Percentiles rank a stretch among this genome's conserved stretches.
phyloP scores from a whole-genome alignment of 2,113 vertebrate species.

The Synchiropus splendidus region DNA sequence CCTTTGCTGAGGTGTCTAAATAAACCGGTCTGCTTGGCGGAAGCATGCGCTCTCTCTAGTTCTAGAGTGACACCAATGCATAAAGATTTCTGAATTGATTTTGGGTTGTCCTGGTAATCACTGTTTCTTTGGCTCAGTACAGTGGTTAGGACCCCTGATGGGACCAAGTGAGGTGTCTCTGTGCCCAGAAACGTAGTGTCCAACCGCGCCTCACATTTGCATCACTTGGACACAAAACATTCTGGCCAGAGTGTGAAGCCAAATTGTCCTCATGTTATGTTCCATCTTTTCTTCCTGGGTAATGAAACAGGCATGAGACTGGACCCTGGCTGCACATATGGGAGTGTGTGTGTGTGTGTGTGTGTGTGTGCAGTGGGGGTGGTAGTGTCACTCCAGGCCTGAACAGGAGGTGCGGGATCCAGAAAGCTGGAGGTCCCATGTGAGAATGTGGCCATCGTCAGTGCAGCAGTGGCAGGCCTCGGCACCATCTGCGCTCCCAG shows the following conservation, averaged over 20 bases:
- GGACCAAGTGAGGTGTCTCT: conserved; percentile 1
- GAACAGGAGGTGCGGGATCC: conserved; percentile 65
- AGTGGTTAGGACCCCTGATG: conserved; percentile 3
- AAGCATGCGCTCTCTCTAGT: too few species aligned
- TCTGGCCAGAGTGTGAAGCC: conserved; percentile 23
- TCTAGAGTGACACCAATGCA: too few species aligned
- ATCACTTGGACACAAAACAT: conserved; percentile 14
- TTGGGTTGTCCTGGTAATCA: too few species aligned
- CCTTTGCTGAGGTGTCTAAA: too few species aligned
- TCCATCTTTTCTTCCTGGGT: conserved; percentile 31
- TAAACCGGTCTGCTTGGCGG: too few species aligned
- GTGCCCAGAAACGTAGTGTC: conserved; percentile 1
- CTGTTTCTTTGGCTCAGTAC: too few species aligned
- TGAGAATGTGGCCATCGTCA: conserved; percentile 67
- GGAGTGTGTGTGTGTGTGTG: conserved; percentile 15
- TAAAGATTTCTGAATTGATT: too few species aligned
- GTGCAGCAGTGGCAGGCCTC: conserved; percentile 56
- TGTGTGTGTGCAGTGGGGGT: conserved; percentile 1
- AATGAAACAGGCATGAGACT: conserved; percentile 33
- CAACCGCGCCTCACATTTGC: conserved; percentile 16
- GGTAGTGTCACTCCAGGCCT: conserved; percentile 31
- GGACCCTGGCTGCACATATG: conserved; percentile 26
- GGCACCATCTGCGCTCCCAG: conserved; percentile 67
- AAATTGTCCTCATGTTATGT: conserved; percentile 13
- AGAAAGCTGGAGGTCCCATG: conserved; percentile 67